Conservation (phyloP, 2,888 invertebrate genomes). For the Schizotus pectinicornis region DNA sequence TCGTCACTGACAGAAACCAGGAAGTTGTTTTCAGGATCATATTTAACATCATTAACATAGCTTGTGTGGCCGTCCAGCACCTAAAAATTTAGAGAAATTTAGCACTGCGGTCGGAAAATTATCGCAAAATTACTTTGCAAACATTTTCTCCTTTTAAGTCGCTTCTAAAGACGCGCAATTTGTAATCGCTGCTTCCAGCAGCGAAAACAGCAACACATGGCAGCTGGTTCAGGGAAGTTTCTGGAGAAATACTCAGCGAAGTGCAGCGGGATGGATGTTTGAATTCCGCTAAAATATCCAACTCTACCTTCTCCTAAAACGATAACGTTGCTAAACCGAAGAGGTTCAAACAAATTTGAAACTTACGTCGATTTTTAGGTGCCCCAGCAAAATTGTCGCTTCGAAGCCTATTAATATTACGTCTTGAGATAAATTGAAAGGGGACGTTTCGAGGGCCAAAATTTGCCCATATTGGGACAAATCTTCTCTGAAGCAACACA, state of each 20-base stretch:
- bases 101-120: slow-evolving; percentile 4
- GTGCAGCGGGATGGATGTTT: slow-evolving; percentile 64
- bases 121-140: slow-evolving; percentile 55
- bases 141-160: slow-evolving; percentile 61
- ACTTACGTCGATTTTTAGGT: slow-evolving; percentile 65
- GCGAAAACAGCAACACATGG: slow-evolving; percentile 65
- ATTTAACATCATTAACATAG: slow-evolving; percentile 73
- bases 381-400: slow-evolving; percentile 64
- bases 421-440: slow-evolving; percentile 70
- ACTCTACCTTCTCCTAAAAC: slow-evolving; percentile 60
- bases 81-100: slow-evolving; percentile 49
- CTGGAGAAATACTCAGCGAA: slow-evolving; percentile 67
- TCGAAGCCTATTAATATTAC: slow-evolving; percentile 66
- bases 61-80: slow-evolving; percentile 68
- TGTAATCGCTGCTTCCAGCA: slow-evolving; percentile 64
- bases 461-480: slow-evolving; percentile 62
- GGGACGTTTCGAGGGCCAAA: slow-evolving; percentile 65
- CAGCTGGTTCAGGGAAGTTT: slow-evolving; percentile 64
- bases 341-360: slow-evolving; percentile 18
- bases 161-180: slow-evolving; percentile 63
- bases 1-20: slow-evolving; percentile 81
- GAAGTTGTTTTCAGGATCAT: slow-evolving; percentile 71
- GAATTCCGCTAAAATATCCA: slow-evolving; percentile 64
- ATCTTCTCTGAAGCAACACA: slow-evolving; percentile 54
- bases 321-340: slow-evolving; percentile 14